phyloP scores from a whole-genome alignment of 2,888 invertebrate genomes.

The Nomada ruficornis region DNA sequence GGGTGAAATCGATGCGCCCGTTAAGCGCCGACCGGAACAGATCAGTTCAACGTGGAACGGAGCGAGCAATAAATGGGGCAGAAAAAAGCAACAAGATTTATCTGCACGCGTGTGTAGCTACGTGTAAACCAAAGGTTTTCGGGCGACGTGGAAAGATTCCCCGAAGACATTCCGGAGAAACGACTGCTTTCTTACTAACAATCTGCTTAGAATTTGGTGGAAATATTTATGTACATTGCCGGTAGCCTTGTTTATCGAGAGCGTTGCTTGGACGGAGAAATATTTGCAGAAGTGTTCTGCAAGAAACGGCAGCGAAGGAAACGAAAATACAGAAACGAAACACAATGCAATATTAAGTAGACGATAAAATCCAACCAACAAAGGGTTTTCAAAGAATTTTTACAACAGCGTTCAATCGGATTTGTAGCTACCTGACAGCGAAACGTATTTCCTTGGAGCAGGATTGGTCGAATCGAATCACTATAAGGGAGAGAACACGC shows the following conservation, averaged over 20 bases:
- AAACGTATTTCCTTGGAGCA: not conserved
- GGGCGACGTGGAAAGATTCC: not conserved
- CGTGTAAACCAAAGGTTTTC: not conserved
- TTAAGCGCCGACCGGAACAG: slow-evolving; percentile 38
- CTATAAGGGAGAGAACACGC: not conserved
- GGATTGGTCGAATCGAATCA: slow-evolving; percentile 4
- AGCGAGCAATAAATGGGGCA: slow-evolving; percentile 1
- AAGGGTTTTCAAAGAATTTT: not conserved
- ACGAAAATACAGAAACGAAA: not conserved
- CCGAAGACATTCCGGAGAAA: not conserved
- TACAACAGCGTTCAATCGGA: not conserved
- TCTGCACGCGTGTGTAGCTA: not conserved
- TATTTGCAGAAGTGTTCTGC: not conserved
- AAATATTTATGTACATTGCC: no score
- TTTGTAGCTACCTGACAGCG: not conserved
- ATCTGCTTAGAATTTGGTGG: not conserved
- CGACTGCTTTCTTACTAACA: not conserved
- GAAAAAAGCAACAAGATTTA: slow-evolving; percentile 9
- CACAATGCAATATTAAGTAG: not conserved
- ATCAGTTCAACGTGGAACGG: slow-evolving; percentile 21
- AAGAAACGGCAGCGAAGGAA: not conserved
- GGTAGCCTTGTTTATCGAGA: no score
- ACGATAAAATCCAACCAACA: not conserved
- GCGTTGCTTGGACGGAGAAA: no score
- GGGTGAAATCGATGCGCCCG: slow-evolving; percentile 39